Conservation (phyloP, 2,888 invertebrate genomes). For the Chaitophorus viminalis region DNA sequence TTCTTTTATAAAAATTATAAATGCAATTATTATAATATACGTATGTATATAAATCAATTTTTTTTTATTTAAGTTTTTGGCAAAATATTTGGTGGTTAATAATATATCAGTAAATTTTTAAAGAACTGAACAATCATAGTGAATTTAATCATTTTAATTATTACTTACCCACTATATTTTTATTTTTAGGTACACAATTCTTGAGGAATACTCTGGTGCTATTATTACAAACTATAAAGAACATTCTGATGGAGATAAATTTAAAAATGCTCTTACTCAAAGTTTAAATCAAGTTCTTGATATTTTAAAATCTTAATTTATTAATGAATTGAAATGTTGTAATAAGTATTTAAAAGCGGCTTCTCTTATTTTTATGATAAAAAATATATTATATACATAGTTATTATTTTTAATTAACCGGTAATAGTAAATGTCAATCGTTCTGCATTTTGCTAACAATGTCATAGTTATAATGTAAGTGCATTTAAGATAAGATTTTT, state of each 20-base stretch:
- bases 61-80: not conserved
- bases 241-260: constrained; percentile 77
- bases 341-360: too few species aligned
- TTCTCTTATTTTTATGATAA: too few species aligned
- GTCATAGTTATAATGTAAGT: too few species aligned
- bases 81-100: too few species aligned
- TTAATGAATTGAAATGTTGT: not conserved
- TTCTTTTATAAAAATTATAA: not conserved
- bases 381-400: too few species aligned
- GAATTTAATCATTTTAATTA: not conserved
- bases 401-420: too few species aligned
- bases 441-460: too few species aligned
- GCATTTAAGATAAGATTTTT: too few species aligned
- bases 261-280: constrained; percentile 76
- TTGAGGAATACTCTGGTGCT: constrained; percentile 82
- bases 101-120: too few species aligned
- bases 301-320: constrained; percentile 65
- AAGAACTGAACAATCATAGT: too few species aligned
- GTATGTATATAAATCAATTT: not conserved
- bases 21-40: not conserved
- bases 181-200: constrained; percentile 84
- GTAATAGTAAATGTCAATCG: not conserved
- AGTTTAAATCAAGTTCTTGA: constrained; percentile 78
- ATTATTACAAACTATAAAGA: constrained; percentile 83
- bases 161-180: constrained; percentile 66